Evolutionary conservation across 64 coral and sea anemone species (phyloP).

Genomic region (Cladopsammia gracilis): DNA sequence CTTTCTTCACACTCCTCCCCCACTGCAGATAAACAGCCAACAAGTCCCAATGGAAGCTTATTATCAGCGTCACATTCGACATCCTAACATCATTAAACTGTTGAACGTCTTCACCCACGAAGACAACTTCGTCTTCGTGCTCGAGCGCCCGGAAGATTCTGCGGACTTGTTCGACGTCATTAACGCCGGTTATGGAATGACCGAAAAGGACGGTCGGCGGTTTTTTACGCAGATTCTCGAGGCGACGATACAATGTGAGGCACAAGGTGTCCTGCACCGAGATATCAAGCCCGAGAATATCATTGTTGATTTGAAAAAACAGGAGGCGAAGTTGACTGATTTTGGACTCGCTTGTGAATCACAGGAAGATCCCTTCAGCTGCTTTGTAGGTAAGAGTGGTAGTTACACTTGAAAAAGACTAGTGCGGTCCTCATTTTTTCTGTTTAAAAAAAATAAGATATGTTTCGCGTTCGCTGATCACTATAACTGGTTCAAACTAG

Average conservation of each 20-base stretch:
- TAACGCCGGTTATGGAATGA: constrained; percentile 9
- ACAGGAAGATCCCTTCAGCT: constrained; percentile 17
- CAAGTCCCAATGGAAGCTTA: constrained; percentile 28
- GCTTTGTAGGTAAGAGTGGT: constrained; percentile 41
- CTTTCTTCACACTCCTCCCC: too few relatives aligned
- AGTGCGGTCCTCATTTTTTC: neutral
- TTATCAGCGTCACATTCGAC: constrained; percentile 25
- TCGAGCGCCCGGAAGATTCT: constrained; percentile 56
- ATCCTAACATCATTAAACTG: constrained; percentile 61
- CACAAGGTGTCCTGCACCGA: constrained; percentile 48
- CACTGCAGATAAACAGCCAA: constrained; percentile 36
- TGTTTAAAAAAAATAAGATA: too few relatives aligned
- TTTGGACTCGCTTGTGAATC: constrained; percentile 48
- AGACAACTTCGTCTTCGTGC: constrained; percentile 49
- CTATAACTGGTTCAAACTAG: too few relatives aligned
- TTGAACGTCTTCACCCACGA: constrained; percentile 34
- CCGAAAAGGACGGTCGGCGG: constrained; percentile 37
- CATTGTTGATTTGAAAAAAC: constrained; percentile 46
- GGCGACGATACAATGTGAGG: constrained; percentile 36
- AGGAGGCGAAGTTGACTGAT: constrained; percentile 63
- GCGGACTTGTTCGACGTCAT: constrained; percentile 64
- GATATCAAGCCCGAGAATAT: constrained; percentile 71
- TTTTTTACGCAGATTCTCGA: constrained; percentile 53
- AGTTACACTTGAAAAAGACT: neutral
- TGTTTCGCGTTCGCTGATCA: too few relatives aligned